Evolutionary conservation across 1,140 invertebrate species (phyloP).

Genomic region (Brachionus plicatilis): DNA sequence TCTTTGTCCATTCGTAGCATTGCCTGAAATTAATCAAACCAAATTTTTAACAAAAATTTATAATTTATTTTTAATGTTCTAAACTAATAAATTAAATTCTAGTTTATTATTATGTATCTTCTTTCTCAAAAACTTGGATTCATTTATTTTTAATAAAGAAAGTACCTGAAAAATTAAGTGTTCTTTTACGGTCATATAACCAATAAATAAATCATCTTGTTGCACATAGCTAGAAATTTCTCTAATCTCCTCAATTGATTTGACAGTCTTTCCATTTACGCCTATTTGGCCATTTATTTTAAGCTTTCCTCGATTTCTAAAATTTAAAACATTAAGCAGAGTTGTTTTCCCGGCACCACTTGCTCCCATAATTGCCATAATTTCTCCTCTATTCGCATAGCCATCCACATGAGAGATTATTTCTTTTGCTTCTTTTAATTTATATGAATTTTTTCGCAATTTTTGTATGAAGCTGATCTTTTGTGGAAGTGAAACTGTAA

Average conservation of each 20-base stretch:
- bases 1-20: slow-evolving; percentile 72
- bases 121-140: too few species aligned
- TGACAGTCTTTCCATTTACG: slow-evolving; percentile 50
- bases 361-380: slow-evolving; percentile 85
- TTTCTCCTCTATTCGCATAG: slow-evolving; percentile 75
- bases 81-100: background rate
- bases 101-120: too few species aligned
- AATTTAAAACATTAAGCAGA: slow-evolving; percentile 80
- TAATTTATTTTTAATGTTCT: background rate
- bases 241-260: slow-evolving; percentile 44
- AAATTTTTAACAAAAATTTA: background rate
- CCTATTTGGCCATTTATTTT: slow-evolving; percentile 65
- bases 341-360: slow-evolving; percentile 73
- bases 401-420: slow-evolving; percentile 64
- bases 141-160: background rate
- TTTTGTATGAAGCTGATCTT: background rate
- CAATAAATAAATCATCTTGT: slow-evolving; percentile 65
- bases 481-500: background rate
- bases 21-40: background rate
- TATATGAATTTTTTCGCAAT: background rate
- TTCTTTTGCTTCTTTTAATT: background rate
- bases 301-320: slow-evolving; percentile 67
- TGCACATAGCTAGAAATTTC: slow-evolving; percentile 83
- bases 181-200: slow-evolving; percentile 59
- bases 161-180: slow-evolving; percentile 58